Conservation (phyloP, 2,888 invertebrate genomes). For the Euzetes globulus region DNA sequence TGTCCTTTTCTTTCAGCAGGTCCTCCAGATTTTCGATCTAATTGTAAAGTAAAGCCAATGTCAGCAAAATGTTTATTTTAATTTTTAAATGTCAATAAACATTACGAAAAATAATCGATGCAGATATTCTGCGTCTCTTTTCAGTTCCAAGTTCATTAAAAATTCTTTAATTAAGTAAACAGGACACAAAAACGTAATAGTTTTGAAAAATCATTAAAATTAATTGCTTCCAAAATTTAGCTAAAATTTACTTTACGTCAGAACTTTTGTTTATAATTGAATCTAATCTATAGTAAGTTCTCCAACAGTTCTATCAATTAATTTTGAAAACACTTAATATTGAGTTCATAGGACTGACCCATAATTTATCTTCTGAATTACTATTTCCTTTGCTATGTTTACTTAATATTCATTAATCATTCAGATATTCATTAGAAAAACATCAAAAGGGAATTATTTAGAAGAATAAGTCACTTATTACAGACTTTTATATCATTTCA, state of each 20-base stretch:
- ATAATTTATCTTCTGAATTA: not conserved
- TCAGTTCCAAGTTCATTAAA: slow-evolving; percentile 10
- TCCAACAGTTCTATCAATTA: not conserved
- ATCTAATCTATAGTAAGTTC: no score
- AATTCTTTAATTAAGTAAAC: no score
- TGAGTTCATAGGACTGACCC: not conserved
- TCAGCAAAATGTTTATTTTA: no score
- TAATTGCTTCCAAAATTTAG: no score
- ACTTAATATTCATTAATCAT: slow-evolving; percentile 11
- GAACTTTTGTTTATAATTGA: no score
- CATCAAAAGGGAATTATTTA: slow-evolving; percentile 4
- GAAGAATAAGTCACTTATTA: not conserved
- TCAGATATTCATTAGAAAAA: not conserved
- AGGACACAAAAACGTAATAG: no score
- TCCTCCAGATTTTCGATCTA: slow-evolving; percentile 97
- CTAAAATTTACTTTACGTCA: no score
- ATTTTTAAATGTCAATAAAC: no score
- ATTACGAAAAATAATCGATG: slow-evolving; percentile 7
- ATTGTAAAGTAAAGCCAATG: not conserved
- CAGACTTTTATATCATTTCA: not conserved
- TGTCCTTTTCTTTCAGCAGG: slow-evolving; percentile 92
- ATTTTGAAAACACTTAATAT: not conserved
- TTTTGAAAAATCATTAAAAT: no score
- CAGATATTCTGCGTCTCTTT: not conserved
- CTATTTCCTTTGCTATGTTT: not conserved